Percentiles rank a stretch among this genome's conserved stretches.
Evolutionary conservation across 2,888 invertebrate genomes (phyloP).

Genomic region (Spicauda simplicius): DNA sequence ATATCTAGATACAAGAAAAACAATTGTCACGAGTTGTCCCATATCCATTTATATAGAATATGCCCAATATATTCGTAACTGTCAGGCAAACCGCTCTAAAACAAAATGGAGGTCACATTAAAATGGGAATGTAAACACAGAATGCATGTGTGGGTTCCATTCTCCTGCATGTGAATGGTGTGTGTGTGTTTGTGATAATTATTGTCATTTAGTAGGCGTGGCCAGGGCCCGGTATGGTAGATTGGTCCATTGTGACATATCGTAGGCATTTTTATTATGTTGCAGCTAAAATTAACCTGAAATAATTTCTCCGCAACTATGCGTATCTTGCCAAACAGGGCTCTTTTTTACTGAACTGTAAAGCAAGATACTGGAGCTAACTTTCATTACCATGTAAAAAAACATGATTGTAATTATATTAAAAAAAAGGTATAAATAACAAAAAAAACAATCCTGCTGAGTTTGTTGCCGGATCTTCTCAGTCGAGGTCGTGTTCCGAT

Average conservation of each 20-base stretch:
- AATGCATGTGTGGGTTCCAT: constrained; percentile 43
- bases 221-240: constrained; percentile 47
- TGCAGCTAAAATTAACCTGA: constrained; percentile 13
- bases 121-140: constrained; percentile 17
- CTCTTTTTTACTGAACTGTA: too few species aligned
- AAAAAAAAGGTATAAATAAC: too few species aligned
- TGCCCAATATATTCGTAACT: constrained; percentile 26
- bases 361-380: too few species aligned
- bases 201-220: constrained; percentile 67
- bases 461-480: too few species aligned
- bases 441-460: too few species aligned
- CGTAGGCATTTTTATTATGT: constrained; percentile 39
- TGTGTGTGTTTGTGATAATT: constrained; percentile 49
- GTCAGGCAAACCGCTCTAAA: constrained; percentile 27
- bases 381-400: too few species aligned
- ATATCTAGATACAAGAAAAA: constrained; percentile 28
- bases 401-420: too few species aligned
- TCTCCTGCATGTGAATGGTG: constrained; percentile 42
- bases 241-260: constrained; percentile 57
- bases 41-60: constrained; percentile 31
- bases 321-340: too few species aligned
- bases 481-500: too few species aligned
- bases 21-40: constrained; percentile 29
- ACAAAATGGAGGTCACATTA: constrained; percentile 33
- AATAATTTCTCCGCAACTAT: too few species aligned